A percentile compares a stretch with the other conserved stretches of the same genome.
phyloP scores from a whole-genome alignment of 2,113 vertebrate genomes.

The Glaucidium brasilianum region DNA sequence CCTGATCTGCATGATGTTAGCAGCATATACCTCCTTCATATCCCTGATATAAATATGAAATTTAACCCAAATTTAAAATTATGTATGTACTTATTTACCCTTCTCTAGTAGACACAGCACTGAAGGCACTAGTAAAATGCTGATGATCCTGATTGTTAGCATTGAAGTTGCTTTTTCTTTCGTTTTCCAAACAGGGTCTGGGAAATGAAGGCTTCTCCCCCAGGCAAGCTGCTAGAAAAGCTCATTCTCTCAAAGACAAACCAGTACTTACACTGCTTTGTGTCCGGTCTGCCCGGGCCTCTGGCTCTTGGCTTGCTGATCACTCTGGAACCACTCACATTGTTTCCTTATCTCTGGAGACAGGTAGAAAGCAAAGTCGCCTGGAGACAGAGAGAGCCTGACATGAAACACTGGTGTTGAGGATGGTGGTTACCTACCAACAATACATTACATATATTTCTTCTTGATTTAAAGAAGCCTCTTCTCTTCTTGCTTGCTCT shows the following conservation, averaged over 20 bases:
- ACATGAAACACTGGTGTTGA: neutral
- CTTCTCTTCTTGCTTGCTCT: neutral
- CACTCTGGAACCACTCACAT: slow-evolving; percentile 86
- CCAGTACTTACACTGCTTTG: slow-evolving; percentile 77
- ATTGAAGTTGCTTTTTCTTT: neutral
- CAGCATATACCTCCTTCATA: neutral
- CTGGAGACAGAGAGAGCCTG: slow-evolving; percentile 65
- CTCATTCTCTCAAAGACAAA: neutral
- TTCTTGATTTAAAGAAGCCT: neutral
- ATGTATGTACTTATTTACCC: neutral
- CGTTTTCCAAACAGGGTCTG: neutral
- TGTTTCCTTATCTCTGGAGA: slow-evolving; percentile 84
- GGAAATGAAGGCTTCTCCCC: neutral
- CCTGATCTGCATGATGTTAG: neutral
- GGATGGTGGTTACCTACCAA: neutral
- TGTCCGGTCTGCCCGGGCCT: slow-evolving; percentile 37
- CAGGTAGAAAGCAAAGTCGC: slow-evolving; percentile 86
- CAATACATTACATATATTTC: neutral
- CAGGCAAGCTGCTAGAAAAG: neutral
- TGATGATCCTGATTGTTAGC: neutral
- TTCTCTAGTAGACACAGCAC: neutral
- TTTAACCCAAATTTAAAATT: neutral
- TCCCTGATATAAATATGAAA: neutral
- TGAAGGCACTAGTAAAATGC: neutral
- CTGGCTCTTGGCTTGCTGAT: slow-evolving; percentile 79